Conservation (phyloP, 2,888 invertebrate species). For the Caenorhabditis sulstoni region DNA sequence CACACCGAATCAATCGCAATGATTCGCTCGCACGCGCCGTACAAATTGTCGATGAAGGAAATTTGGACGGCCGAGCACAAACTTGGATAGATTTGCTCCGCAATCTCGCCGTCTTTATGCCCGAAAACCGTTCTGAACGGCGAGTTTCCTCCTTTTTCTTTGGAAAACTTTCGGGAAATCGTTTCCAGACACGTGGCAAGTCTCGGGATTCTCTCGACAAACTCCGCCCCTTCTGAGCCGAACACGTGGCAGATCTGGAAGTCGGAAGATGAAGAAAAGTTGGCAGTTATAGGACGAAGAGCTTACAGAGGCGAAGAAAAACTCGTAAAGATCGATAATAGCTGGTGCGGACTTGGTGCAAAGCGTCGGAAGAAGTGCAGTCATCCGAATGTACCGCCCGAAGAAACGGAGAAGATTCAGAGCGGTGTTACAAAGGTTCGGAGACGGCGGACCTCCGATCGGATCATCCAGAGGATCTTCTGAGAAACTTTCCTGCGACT, state of each 20-base stretch:
- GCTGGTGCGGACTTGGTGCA: conserved; percentile 73
- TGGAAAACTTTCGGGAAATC: conserved; percentile 24
- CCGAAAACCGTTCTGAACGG: conserved; percentile 32
- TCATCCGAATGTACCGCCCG: conserved; percentile 78
- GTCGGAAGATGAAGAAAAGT: no score
- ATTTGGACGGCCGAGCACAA: conserved; percentile 67
- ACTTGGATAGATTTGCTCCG: conserved; percentile 28
- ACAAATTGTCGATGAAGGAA: conserved; percentile 85
- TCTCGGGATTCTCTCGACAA: conserved; percentile 32
- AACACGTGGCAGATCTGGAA: conserved; percentile 62
- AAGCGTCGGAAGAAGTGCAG: conserved; percentile 76
- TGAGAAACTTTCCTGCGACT: conserved; percentile 25
- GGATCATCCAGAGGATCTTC: conserved; percentile 51
- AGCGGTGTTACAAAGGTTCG: conserved; percentile 79
- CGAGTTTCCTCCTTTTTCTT: conserved; percentile 9
- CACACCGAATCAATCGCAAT: conserved; percentile 92
- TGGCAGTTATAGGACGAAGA: not conserved
- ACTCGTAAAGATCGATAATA: conserved; percentile 76
- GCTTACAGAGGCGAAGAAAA: conserved; percentile 72
- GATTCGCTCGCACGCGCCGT: conserved; percentile 90
- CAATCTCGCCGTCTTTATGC: conserved; percentile 5
- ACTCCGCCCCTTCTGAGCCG: conserved; percentile 55
- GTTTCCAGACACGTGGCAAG: conserved; percentile 47
- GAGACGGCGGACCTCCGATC: conserved; percentile 50
- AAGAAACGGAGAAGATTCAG: conserved; percentile 76